Base-by-base conservation (phyloP, 2,113 vertebrate genomes). In the Amazona guildingii region DNA sequence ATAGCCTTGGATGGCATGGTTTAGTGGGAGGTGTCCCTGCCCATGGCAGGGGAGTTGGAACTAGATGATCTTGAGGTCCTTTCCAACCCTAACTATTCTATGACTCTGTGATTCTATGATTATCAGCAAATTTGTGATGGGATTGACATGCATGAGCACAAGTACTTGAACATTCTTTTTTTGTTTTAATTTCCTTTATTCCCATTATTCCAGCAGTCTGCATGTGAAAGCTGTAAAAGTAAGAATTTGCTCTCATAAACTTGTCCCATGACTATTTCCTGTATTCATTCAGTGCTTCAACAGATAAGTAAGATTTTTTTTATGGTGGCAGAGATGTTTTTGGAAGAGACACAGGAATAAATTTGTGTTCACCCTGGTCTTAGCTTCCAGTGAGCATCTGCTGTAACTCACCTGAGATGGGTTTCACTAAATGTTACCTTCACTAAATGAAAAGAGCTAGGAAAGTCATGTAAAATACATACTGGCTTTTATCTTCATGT, bases 401-500 rank as follows among this genome's bases (percentile, higher is more conserved):
- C 49, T 79, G 31, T 14, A 54, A 16, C 3, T 13, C 14, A 12
- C 6, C 28, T 13, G 16, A 49, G 19, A 2, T 17, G 48, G 41
- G 28, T 52, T 76, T n/a, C 68, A 2, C 43, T 62, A 11, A 29
- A 31, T 31, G 28, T 20, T 54, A 1, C 37, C 52, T 59, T 13
- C 48, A 5, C 8, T 17, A 39, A 33, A 2, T 8, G 55, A 11
- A 46, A 37, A 39, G 5, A 69, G 59, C 46, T 25, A 11, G 43
- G 15, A 29, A 77, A 33, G 24, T 73, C 33, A 13, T 14, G 51
- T 2, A 19, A 8, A 14, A 55, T 6, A 2, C 9, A 2, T 20
- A 8, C 3, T 21, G 15, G 13, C 31, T 24, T n/a, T 21, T 5
- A 10, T 29, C 3, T 0, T 0, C 64, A 15, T 39, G 55, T 1